Conservation (phyloP, 1,140 invertebrate genomes). For the Trinorchestia longiramus region DNA sequence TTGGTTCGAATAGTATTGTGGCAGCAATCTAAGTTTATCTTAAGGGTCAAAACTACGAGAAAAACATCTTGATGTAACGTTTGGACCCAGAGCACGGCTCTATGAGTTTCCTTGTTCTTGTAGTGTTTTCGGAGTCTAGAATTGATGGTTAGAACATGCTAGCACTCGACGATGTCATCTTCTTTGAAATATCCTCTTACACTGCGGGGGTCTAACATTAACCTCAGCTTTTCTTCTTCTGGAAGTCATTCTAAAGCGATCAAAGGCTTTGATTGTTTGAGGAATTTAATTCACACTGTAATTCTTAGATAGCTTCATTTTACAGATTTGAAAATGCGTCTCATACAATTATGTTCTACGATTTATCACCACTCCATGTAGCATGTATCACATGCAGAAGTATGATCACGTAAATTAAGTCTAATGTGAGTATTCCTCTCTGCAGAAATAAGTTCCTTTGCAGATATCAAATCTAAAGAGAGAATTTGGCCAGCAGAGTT, state of each 20-base stretch:
- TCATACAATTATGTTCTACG: background rate
- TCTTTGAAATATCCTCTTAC: background rate
- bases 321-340: background rate
- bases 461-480: too few species aligned
- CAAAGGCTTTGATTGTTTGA: background rate
- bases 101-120: slow-evolving; percentile 3
- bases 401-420: too few species aligned
- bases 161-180: background rate
- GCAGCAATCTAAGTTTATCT: background rate
- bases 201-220: too few species aligned
- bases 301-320: background rate
- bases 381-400: background rate
- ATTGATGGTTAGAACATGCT: background rate
- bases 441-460: too few species aligned
- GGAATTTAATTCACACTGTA: background rate
- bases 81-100: slow-evolving; percentile 1
- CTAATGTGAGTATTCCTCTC: too few species aligned
- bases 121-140: background rate
- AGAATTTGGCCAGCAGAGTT: too few species aligned
- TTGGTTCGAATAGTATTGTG: background rate
- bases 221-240: background rate
- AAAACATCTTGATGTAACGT: background rate
- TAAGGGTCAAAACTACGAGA: background rate
- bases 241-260: background rate
- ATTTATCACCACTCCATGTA: background rate